These are phyloP conservation scores for Hemicrepidius hirtus DNA, from an alignment of 2,888 invertebrate genomes.

Conservation along the genomic window DNA sequence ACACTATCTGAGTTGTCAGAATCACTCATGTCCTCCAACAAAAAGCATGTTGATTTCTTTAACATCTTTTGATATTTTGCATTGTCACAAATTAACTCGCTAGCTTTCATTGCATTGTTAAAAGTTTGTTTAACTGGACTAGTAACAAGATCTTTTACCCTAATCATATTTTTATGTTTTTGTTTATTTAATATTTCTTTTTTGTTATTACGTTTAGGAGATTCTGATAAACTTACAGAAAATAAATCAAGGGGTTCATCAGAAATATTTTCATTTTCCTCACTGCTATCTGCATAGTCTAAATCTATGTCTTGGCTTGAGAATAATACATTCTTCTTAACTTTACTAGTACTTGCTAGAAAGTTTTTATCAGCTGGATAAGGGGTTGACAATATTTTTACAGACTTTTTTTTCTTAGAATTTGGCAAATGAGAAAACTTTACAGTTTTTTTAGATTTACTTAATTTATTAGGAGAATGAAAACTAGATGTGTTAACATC, in stretches of 20 bases:
- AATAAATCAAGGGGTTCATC: background rate
- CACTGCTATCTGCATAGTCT: background rate
- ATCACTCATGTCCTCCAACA: background rate
- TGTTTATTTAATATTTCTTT: background rate
- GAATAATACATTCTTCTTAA: background rate
- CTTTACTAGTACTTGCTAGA: background rate
- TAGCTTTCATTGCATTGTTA: background rate
- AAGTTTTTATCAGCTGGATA: conserved; percentile 1
- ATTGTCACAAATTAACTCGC: background rate
- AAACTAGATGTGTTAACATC: too few relatives aligned
- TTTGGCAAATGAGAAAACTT: background rate
- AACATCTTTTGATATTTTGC: background rate
- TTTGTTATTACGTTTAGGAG: background rate
- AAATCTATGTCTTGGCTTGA: background rate
- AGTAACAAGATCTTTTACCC: background rate
- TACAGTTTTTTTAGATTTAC: background rate
- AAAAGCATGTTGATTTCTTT: background rate
- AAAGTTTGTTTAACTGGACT: background rate
- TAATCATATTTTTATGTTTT: background rate
- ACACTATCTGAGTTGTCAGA: conserved; percentile 8
- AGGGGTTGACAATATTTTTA: conserved; percentile 2
- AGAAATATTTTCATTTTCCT: background rate
- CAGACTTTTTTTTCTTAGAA: background rate
- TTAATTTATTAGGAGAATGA: background rate
- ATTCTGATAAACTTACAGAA: background rate